A percentile compares a stretch with the other conserved stretches of the same genome.
These are phyloP conservation scores for Petrolisthes manimaculis DNA, from an alignment of 2,888 invertebrate species.

Conservation along the genomic window DNA sequence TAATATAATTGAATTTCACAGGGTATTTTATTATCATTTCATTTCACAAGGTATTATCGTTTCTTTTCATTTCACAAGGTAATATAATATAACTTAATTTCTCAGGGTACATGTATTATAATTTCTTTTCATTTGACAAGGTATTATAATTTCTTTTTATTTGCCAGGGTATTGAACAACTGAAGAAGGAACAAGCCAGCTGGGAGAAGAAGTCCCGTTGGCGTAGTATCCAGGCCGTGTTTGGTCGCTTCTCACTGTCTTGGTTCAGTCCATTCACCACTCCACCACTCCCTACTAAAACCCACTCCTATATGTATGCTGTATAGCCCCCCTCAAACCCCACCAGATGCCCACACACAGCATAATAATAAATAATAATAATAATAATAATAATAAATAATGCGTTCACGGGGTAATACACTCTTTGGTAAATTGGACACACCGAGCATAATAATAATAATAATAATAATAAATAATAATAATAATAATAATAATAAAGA, in stretches of 20 bases:
- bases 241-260: constrained; percentile 92
- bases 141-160: not conserved
- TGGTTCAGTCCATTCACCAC: constrained; percentile 96
- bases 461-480: too few species aligned
- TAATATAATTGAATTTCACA: too few species aligned
- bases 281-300: constrained; percentile 74
- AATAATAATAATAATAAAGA: too few species aligned
- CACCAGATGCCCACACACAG: too few species aligned
- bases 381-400: too few species aligned
- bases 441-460: too few species aligned
- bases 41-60: not conserved
- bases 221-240: constrained; percentile 96
- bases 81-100: not conserved
- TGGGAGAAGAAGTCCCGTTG: constrained; percentile 93
- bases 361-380: too few species aligned
- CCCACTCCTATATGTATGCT: constrained; percentile 63
- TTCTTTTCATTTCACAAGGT: not conserved
- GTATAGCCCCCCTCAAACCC: constrained; percentile 33
- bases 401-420: too few species aligned
- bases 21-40: too few species aligned
- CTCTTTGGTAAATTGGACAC: too few species aligned
- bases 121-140: too few species aligned
- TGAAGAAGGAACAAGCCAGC: constrained; percentile 94
- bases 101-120: too few species aligned
- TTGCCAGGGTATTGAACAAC: constrained; percentile 91